Evolutionary conservation across 2,797 vertebrate species (phyloP).

Genomic region (Antennarius maculatus): DNA sequence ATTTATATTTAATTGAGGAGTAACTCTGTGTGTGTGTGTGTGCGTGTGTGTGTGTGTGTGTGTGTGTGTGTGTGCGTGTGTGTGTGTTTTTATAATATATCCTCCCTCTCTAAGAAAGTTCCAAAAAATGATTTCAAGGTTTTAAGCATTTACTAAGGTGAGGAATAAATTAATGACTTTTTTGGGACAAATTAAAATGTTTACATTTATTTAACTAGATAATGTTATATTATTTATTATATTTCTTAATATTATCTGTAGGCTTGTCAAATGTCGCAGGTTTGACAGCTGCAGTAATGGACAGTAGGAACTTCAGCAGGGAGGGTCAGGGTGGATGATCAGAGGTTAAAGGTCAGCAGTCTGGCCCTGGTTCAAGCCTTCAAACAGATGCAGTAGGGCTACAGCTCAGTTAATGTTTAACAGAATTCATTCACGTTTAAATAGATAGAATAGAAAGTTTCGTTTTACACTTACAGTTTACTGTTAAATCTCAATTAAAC

Average conservation of each 20-base stretch:
- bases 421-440: slow-evolving; percentile 1
- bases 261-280: not conserved
- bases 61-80: no score
- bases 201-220: no score
- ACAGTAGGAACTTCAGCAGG: slow-evolving; percentile 22
- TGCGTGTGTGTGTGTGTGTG: no score
- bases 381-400: slow-evolving; percentile 19
- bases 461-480: not conserved
- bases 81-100: not conserved
- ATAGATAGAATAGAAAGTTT: not conserved
- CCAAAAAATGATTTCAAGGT: not conserved
- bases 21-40: no score
- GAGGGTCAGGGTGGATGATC: slow-evolving; percentile 13
- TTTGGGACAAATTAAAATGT: not conserved
- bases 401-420: slow-evolving; percentile 15
- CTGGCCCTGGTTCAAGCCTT: slow-evolving; percentile 1
- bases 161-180: not conserved
- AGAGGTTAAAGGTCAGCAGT: slow-evolving; percentile 55
- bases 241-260: no score
- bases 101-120: not conserved
- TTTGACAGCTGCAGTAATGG: slow-evolving; percentile 39
- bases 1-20: no score
- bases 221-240: no score
- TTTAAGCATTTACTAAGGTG: not conserved
- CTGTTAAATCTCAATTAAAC: not conserved